Evolutionary conservation across 2,888 invertebrate species (phyloP).

Genomic region (Hypselothyrea guttata): DNA sequence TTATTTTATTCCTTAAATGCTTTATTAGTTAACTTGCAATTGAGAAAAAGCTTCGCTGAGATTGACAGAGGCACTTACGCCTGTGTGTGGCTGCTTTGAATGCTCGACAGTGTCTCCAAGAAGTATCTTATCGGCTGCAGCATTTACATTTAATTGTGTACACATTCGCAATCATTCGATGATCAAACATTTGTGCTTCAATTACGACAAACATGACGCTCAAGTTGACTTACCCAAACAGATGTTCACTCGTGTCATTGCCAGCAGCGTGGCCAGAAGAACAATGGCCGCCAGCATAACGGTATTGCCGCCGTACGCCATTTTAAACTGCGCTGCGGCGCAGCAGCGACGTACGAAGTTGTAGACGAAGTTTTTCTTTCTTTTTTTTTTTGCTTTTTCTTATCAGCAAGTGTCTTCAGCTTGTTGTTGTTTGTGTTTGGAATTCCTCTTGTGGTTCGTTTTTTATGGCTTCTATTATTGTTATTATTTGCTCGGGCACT

Average conservation of each 20-base stretch:
- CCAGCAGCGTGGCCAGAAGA: constrained; percentile 27
- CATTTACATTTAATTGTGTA: constrained; percentile 35
- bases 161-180: constrained; percentile 35
- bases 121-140: constrained; percentile 27
- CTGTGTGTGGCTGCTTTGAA: no score
- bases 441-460: no score
- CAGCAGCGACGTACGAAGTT: constrained; percentile 10
- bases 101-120: constrained; percentile 10
- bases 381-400: constrained; percentile 26
- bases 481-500: constrained; percentile 39
- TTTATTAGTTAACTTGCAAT: no score
- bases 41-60: no score
- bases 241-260: constrained; percentile 33
- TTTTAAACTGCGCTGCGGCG: constrained; percentile 29
- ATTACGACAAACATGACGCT: not conserved
- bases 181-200: constrained; percentile 37
- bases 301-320: constrained; percentile 40
- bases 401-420: constrained; percentile 21
- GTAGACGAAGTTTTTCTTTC: constrained; percentile 16
- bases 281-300: constrained; percentile 41
- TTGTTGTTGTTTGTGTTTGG: constrained; percentile 30
- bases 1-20: no score
- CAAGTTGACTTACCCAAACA: constrained; percentile 64
- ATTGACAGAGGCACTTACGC: no score
- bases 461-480: constrained; percentile 4